phyloP scores from a whole-genome alignment of 2,797 vertebrate genomes.

The Myripristis jacobus region DNA sequence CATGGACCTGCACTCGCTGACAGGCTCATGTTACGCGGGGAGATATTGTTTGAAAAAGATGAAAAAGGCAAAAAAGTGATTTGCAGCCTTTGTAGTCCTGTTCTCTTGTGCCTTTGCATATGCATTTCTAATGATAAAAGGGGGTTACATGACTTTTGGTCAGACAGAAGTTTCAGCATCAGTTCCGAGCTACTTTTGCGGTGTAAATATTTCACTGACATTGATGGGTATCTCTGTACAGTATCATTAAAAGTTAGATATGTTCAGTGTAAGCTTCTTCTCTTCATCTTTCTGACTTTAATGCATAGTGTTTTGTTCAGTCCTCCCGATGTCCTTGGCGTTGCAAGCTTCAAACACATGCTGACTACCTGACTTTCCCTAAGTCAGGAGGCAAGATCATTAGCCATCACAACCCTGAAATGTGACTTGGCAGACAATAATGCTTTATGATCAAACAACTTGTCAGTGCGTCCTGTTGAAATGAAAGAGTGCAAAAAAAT shows the following conservation, averaged over 20 bases:
- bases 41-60: constrained; percentile 49
- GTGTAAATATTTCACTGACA: constrained; percentile 75
- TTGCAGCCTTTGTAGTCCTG: constrained; percentile 68
- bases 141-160: constrained; percentile 59
- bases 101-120: constrained; percentile 56
- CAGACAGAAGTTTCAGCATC: constrained; percentile 60
- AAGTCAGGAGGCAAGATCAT: constrained; percentile 87
- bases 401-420: constrained; percentile 87
- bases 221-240: constrained; percentile 59
- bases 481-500: constrained; percentile 87
- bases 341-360: constrained; percentile 85
- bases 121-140: constrained; percentile 64
- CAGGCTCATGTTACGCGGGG: constrained; percentile 40
- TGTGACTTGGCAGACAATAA: constrained; percentile 89
- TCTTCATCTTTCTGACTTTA: constrained; percentile 80
- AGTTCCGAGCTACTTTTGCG: constrained; percentile 35
- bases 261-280: constrained; percentile 70
- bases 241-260: constrained; percentile 84
- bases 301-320: constrained; percentile 79
- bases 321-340: constrained; percentile 83
- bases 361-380: constrained; percentile 87
- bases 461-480: constrained; percentile 86
- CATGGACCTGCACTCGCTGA: constrained; percentile 59
- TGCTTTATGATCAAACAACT: constrained; percentile 90
- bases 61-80: constrained; percentile 62